Evolutionary conservation across 2,888 invertebrate species (phyloP).

Genomic region (Pterostichus madidus): DNA sequence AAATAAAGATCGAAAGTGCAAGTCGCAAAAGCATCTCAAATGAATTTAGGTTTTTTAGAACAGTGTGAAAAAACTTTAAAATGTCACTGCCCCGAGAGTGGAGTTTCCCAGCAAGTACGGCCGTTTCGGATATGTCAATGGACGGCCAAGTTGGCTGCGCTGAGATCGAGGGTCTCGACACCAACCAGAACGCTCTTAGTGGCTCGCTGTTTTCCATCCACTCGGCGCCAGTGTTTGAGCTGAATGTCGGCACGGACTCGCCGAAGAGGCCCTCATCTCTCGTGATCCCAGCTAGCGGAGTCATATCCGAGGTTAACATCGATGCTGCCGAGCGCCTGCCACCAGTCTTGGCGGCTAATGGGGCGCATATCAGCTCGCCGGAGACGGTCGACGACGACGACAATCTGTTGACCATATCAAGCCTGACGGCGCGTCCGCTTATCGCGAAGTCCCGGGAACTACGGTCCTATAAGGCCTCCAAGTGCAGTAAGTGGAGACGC

Average conservation of each 20-base stretch:
- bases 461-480: constrained; percentile 76
- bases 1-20: constrained; percentile 47
- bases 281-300: constrained; percentile 74
- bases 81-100: constrained; percentile 83
- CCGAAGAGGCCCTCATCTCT: constrained; percentile 78
- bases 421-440: constrained; percentile 85
- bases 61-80: constrained; percentile 62
- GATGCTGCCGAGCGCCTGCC: constrained; percentile 66
- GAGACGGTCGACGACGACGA: constrained; percentile 83
- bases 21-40: constrained; percentile 64
- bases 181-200: constrained; percentile 75
- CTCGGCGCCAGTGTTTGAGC: constrained; percentile 81
- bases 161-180: constrained; percentile 67
- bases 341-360: constrained; percentile 75
- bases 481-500: constrained; percentile 68
- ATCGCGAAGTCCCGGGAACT: constrained; percentile 85
- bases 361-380: constrained; percentile 75
- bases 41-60: constrained; percentile 67
- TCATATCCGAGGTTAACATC: constrained; percentile 66
- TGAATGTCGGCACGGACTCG: constrained; percentile 72
- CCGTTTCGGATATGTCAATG: constrained; percentile 67
- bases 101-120: constrained; percentile 78
- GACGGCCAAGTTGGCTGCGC: constrained; percentile 69
- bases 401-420: constrained; percentile 85
- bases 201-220: constrained; percentile 85